Evolutionary conservation across 2,888 invertebrate genomes (phyloP), one percentile per base, ranked within the genome.

Genomic region (Seladonia tumulorum): DNA sequence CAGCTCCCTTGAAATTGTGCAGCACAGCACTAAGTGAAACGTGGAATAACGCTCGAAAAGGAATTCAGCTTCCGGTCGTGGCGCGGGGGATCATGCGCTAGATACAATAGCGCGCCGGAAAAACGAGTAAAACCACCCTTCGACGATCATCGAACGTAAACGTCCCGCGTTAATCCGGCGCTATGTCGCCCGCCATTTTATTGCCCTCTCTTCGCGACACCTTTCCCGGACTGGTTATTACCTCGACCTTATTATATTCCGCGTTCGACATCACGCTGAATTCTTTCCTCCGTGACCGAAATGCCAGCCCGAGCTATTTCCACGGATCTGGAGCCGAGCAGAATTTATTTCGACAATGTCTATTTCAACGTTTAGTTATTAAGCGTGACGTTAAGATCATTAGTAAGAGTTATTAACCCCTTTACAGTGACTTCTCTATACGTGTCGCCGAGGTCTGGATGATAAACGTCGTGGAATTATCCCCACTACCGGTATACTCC

Each of bases 141-240:
- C 60, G 14, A 16, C 45, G 80, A 80, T 63, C 57, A 66, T 77
- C 76, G 57, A 53, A 71, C 63, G 42, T 74, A 81, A 81, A 72
- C 74, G 79, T 70, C 25, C 35, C 18, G 70, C 72, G 68, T 35
- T 74, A 63, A 53, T 79, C 78, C 70, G 74, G 29, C 12, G 68
- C 22, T 47, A 57, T 42, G 66, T 75, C 71, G 53, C 29, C 66
- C 66, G 66, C 71, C 60, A 81, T 81, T 81, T 75, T 71, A 81
- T 83, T 73, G 49, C 45, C 5, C 12, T n/a, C 42, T 63, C 29
- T 35, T 22, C 35, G 72, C 70, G 70, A 70, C 70, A 70, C 39
- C 70, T 70, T 70, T 42, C 42, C 39, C 39, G 70, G 70, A 5
- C 42, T 42, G 70, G 39, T 70, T 70, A 70, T 39, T 42, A 42